Percentiles rank a stretch among this genome's conserved stretches.
phyloP scores from a whole-genome alignment of 2,888 invertebrate species.

The Cyclophora punctaria region DNA sequence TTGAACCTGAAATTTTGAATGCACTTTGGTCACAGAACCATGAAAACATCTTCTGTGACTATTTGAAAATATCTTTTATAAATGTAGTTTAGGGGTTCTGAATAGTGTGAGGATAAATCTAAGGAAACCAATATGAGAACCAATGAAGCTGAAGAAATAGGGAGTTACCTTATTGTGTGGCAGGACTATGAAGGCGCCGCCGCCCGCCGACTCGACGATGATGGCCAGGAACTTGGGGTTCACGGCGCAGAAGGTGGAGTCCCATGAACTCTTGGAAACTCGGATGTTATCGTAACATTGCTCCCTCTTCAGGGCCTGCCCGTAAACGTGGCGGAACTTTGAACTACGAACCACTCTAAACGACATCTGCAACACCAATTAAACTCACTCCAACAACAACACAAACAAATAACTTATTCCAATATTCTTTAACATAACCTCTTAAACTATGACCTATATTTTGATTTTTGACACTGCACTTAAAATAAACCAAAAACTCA shows the following conservation, averaged over 20 bases:
- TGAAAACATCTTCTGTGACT: too few species aligned
- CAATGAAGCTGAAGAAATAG: conserved; percentile 12
- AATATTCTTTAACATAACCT: conserved; percentile 70
- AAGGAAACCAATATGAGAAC: conserved; percentile 1
- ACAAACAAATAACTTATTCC: conserved; percentile 41
- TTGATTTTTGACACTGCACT: conserved; percentile 66
- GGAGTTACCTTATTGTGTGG: conserved; percentile 90
- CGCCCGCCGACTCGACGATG: conserved; percentile 97
- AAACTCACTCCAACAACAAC: conserved; percentile 52
- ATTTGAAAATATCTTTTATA: too few species aligned
- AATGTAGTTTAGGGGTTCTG: too few species aligned
- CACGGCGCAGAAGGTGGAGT: conserved; percentile 98
- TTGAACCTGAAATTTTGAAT: too few species aligned
- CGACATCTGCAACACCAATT: conserved; percentile 84
- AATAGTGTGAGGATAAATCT: neutral
- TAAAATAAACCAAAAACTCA: conserved; percentile 51
- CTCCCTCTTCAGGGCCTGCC: conserved; percentile 93
- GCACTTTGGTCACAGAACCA: too few species aligned
- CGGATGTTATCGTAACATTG: conserved; percentile 98
- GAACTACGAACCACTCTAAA: conserved; percentile 97
- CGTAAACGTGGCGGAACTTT: conserved; percentile 97
- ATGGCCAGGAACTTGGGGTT: conserved; percentile 98
- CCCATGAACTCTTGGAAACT: conserved; percentile 98
- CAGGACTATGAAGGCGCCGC: conserved; percentile 95
- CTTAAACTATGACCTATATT: conserved; percentile 68